Base-by-base conservation (phyloP, 2,113 vertebrate genomes). In the Cygnus buccinator region DNA sequence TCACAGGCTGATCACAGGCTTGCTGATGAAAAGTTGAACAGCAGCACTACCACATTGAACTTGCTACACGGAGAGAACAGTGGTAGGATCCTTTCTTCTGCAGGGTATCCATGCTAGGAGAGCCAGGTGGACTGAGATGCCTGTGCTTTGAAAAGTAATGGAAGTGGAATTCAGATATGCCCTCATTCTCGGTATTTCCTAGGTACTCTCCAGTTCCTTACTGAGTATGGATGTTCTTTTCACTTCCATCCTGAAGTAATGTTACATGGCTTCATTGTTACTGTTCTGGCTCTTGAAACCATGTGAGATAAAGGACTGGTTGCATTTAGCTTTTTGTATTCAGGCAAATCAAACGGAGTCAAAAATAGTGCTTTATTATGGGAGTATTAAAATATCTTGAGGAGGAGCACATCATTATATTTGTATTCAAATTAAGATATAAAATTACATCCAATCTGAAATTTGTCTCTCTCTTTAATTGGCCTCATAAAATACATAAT, bases 401-500 rank as follows among this genome's bases (percentile, higher is more conserved):
- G 31, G 48, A 94, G 17, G 8, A 87, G 2, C 13, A 68, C 11
- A 52, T 28, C 6, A 21, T 87, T 87, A 77, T 84, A 59, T 92
- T 89, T 95, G 73, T 87, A 89, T 87, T 87, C 52, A 87, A 73
- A 55, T 75, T 10, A 89, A 79, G 52, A 75, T 89, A 57, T 23
- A 87, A 87, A 89, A 87, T 79, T n/a, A 59, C 46, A 62, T 66
- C 26, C 75, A 54, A 70, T 76, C 43, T 82, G 70, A 95, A 89
- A 79, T 78, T 41, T 94, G 18, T 54, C 39, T 65, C 50, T 89
- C 43, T 79, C 37, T 82, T 68, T 93, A 94, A 79, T 54, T 86
- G 76, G 43, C 39, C 22, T 94, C 31, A 3, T 93, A 94, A 89
- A 93, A 89, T 87, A 21, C 1, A 1, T 78, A 84, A 90, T 57